Evolutionary conservation across 2,888 invertebrate species (phyloP).

Genomic region (Drosophila testacea): DNA sequence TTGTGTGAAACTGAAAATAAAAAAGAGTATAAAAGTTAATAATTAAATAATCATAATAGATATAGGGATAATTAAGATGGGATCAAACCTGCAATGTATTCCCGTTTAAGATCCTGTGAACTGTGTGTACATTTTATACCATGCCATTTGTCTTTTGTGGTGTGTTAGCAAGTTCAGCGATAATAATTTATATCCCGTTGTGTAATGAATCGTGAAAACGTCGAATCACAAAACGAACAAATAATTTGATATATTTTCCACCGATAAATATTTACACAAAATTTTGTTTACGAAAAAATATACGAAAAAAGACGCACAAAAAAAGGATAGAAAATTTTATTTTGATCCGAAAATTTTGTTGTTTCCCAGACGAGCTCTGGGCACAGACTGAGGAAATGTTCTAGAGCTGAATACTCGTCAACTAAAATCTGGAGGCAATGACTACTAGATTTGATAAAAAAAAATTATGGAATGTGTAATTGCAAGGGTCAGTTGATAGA

Average conservation of each 20-base stretch:
- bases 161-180: too few species aligned
- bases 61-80: too few species aligned
- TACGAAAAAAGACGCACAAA: too few species aligned
- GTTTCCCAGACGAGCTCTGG: conserved; percentile 18
- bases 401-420: neutral
- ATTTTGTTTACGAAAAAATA: too few species aligned
- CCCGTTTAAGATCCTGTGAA: neutral
- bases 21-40: too few species aligned
- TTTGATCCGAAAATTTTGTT: conserved; percentile 28
- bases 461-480: neutral
- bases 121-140: neutral
- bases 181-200: too few species aligned
- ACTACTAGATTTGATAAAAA: conserved; percentile 16
- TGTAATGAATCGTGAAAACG: too few species aligned
- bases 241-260: too few species aligned
- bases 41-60: too few species aligned
- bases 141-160: too few species aligned
- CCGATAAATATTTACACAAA: neutral
- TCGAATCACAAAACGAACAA: too few species aligned
- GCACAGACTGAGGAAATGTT: conserved; percentile 17
- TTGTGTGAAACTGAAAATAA: too few species aligned
- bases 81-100: neutral
- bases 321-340: neutral
- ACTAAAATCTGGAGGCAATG: neutral
- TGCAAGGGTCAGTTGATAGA: neutral